Conservation (phyloP, 2,888 invertebrate genomes). For the Epirrhoe alternata region DNA sequence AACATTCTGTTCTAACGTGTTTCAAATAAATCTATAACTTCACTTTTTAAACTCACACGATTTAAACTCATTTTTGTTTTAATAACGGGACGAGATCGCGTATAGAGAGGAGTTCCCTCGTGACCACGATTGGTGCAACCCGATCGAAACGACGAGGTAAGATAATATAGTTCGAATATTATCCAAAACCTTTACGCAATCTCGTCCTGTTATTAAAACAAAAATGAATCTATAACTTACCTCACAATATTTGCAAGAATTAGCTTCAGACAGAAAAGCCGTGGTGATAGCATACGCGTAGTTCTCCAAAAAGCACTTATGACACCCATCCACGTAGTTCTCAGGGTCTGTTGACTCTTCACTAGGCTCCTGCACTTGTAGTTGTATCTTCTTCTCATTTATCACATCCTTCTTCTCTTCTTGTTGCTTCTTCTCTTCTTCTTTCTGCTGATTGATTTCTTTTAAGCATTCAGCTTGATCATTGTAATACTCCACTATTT, state of each 20-base stretch:
- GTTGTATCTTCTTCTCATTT: constrained; percentile 60
- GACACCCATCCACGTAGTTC: constrained; percentile 73
- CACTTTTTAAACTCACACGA: no score
- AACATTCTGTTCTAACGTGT: no score
- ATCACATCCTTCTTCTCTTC: constrained; percentile 72
- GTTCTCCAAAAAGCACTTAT: constrained; percentile 81
- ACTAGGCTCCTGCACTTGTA: constrained; percentile 68
- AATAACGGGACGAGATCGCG: no score
- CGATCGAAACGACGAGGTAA: no score
- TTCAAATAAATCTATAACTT: no score
- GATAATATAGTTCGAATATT: no score
- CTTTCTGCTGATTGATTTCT: constrained; percentile 73
- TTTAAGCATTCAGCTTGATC: constrained; percentile 87
- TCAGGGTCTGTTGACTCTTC: constrained; percentile 79
- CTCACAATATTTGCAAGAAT: constrained; percentile 79
- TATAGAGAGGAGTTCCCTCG: no score
- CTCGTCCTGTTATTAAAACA: neutral
- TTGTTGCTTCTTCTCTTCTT: constrained; percentile 70
- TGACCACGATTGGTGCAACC: no score
- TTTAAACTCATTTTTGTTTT: no score
- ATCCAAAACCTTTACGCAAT: no score
- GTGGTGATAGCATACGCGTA: constrained; percentile 79
- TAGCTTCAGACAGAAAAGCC: constrained; percentile 75
- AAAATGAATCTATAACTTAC: constrained; percentile 50
- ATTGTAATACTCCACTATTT: constrained; percentile 86